Evolutionary conservation across 2,797 vertebrate genomes (phyloP).

Genomic region (Forpus xanthops): DNA sequence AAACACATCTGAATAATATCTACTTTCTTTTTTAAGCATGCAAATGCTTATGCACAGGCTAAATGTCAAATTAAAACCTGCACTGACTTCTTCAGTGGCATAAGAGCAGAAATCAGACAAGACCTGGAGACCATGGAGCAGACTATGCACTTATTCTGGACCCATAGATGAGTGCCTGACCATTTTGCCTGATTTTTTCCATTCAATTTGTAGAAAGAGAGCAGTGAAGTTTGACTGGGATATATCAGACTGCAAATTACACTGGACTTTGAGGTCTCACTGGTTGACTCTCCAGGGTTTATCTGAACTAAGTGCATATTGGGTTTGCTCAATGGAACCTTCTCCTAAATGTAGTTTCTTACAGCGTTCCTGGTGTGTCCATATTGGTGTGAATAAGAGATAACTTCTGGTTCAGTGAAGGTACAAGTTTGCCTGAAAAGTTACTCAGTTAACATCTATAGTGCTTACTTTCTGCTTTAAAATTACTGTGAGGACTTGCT

Average conservation of each 20-base stretch:
- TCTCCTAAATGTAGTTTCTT: conserved; percentile 43
- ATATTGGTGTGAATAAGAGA: conserved; percentile 57
- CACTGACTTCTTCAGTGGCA: not conserved
- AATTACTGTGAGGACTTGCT: not conserved
- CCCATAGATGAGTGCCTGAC: not conserved
- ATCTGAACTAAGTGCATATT: conserved; percentile 40
- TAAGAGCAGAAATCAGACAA: not conserved
- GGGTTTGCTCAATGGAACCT: conserved; percentile 45
- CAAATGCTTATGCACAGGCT: not conserved
- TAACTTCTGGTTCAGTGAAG: conserved; percentile 56
- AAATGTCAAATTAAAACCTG: not conserved
- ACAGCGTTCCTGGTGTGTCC: conserved; percentile 41
- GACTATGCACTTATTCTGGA: not conserved
- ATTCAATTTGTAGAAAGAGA: conserved; percentile 43
- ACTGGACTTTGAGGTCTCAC: conserved; percentile 22
- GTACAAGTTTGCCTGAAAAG: conserved; percentile 22
- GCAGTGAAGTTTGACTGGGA: not conserved
- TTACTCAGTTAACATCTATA: not conserved
- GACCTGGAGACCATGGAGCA: not conserved
- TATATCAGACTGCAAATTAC: conserved; percentile 44
- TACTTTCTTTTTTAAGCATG: not conserved
- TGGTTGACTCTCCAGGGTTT: conserved; percentile 49
- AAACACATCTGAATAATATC: not conserved
- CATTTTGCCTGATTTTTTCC: conserved; percentile 18
- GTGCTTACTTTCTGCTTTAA: not conserved